Percentiles rank a stretch among this genome's conserved stretches.
phyloP scores from a whole-genome alignment of 2,888 invertebrate genomes.

The Morinoia aosen region DNA sequence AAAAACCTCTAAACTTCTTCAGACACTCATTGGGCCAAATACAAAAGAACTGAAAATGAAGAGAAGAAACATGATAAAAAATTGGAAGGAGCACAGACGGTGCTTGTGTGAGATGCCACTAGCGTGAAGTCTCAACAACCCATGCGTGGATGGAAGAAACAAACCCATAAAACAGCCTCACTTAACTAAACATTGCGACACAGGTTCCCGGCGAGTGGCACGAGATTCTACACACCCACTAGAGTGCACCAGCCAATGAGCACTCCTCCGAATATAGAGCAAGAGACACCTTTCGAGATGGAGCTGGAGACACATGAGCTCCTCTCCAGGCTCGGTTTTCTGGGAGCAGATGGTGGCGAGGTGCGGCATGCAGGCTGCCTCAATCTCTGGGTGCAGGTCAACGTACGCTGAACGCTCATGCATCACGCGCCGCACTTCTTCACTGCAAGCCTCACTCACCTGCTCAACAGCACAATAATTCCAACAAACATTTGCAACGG shows the following conservation, averaged over 20 bases:
- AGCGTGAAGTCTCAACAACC: neutral
- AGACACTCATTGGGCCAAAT: neutral
- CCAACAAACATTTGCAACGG: neutral
- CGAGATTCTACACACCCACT: neutral
- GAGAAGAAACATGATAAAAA: neutral
- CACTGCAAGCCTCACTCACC: conserved; percentile 69
- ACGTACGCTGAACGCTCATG: conserved; percentile 92
- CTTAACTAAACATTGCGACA: neutral
- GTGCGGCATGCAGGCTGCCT: conserved; percentile 89
- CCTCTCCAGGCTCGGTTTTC: conserved; percentile 82
- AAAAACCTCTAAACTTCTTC: neutral
- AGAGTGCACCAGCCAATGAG: neutral
- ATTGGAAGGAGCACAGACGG: neutral
- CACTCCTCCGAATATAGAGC: neutral
- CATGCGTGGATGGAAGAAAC: neutral
- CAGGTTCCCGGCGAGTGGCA: neutral
- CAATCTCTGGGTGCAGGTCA: conserved; percentile 93
- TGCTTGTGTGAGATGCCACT: neutral
- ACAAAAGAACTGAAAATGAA: neutral
- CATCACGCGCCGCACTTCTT: conserved; percentile 92
- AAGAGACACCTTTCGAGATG: conserved; percentile 62
- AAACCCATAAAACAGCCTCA: neutral
- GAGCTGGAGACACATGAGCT: conserved; percentile 62
- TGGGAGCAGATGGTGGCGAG: conserved; percentile 86
- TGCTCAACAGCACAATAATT: neutral